Evolutionary conservation across 1,140 invertebrate genomes (phyloP).

Genomic region (Apis florea): DNA sequence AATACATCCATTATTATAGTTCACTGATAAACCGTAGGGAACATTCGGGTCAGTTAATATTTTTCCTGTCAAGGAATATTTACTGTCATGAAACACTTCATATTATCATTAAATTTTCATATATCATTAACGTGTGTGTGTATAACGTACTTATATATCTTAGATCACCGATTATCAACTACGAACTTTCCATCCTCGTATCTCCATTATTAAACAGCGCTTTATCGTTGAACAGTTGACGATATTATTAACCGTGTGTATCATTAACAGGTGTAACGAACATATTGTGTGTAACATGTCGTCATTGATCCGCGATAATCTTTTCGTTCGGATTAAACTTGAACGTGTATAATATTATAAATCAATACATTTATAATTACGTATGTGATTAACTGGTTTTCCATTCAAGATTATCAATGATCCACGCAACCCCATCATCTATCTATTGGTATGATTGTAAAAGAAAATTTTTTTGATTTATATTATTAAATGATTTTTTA

Average conservation of each 20-base stretch:
- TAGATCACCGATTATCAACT: background rate
- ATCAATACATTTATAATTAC: background rate
- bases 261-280: background rate
- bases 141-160: background rate
- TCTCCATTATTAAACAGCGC: conserved; percentile 17
- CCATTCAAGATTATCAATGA: background rate
- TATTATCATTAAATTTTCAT: background rate
- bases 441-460: background rate
- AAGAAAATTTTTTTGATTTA: background rate
- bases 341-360: background rate
- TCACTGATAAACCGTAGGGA: background rate
- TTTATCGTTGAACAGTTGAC: background rate
- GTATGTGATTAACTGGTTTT: conserved; percentile 4
- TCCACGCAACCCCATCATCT: background rate
- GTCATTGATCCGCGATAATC: background rate
- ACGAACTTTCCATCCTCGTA: background rate
- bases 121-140: background rate
- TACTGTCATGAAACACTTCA: background rate
- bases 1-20: background rate
- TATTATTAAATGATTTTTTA: background rate
- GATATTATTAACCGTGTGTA: background rate
- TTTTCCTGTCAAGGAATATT: background rate
- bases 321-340: background rate
- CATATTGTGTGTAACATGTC: background rate
- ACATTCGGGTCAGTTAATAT: background rate